Percentiles rank a stretch among this genome's conserved stretches.
Conservation (phyloP, 2,113 vertebrate species). For the Heliornis fulica region DNA sequence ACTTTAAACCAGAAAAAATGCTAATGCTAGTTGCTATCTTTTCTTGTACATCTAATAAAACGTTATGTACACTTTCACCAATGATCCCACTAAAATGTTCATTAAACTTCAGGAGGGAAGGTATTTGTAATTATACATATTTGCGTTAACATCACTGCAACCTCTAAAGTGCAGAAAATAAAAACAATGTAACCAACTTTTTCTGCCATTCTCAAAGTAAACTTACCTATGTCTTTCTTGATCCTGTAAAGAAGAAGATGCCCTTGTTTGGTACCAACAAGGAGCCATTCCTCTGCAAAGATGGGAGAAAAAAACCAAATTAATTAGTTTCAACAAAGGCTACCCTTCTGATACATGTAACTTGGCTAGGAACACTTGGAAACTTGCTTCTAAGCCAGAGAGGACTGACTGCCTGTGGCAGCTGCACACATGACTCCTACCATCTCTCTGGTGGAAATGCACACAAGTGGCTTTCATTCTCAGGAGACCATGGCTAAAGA, state of each 20-base stretch:
- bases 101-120: neutral
- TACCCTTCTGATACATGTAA: too few relatives aligned
- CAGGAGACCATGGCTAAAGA: neutral
- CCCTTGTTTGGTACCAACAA: conserved; percentile 97
- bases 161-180: neutral
- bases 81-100: neutral
- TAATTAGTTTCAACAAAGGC: neutral
- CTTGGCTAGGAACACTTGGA: too few relatives aligned
- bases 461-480: neutral
- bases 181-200: neutral
- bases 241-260: conserved; percentile 95
- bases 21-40: neutral
- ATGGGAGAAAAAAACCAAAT: neutral
- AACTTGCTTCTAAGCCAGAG: neutral
- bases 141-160: neutral
- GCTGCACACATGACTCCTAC: neutral
- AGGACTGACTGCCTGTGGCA: neutral
- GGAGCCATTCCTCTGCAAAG: conserved; percentile 92
- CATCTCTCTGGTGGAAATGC: neutral
- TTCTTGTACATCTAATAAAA: neutral
- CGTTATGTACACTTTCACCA: neutral
- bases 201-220: neutral
- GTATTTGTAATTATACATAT: neutral
- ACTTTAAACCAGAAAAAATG: neutral
- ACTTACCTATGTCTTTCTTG: conserved; percentile 88